Conservation (phyloP, 1,140 invertebrate species). For the Chrysopa pallens region DNA sequence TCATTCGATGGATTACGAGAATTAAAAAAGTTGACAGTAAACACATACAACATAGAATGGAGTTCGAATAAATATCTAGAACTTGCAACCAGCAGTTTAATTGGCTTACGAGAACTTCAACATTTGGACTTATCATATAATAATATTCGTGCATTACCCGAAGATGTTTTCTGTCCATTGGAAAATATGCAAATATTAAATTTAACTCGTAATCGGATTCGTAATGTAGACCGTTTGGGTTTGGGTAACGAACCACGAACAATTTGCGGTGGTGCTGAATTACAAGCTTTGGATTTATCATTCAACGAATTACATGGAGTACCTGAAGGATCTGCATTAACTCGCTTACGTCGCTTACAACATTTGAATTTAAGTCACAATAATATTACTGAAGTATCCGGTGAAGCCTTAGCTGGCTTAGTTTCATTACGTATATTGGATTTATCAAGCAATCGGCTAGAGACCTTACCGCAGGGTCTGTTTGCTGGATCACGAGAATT, state of each 20-base stretch:
- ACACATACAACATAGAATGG: slow-evolving; percentile 61
- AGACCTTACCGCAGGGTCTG: slow-evolving; percentile 53
- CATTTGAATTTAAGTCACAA: slow-evolving; percentile 66
- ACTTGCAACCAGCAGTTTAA: slow-evolving; percentile 43
- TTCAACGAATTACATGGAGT: slow-evolving; percentile 54
- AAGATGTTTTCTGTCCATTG: slow-evolving; percentile 55
- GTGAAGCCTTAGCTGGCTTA: slow-evolving; percentile 55
- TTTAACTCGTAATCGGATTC: slow-evolving; percentile 62
- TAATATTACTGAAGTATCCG: slow-evolving; percentile 59
- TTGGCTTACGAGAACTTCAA: slow-evolving; percentile 56
- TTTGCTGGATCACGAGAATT: slow-evolving; percentile 60
- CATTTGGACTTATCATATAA: slow-evolving; percentile 63
- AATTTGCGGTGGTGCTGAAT: slow-evolving; percentile 32
- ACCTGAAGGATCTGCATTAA: slow-evolving; percentile 49
- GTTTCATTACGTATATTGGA: slow-evolving; percentile 60
- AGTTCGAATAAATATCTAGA: slow-evolving; percentile 49
- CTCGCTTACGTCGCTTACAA: slow-evolving; percentile 51
- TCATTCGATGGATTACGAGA: slow-evolving; percentile 59
- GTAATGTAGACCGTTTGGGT: slow-evolving; percentile 52
- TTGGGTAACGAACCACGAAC: slow-evolving; percentile 29
- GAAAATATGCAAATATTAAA: slow-evolving; percentile 65
- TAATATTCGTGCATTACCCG: slow-evolving; percentile 58
- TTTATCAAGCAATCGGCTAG: slow-evolving; percentile 64
- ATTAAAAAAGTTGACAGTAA: slow-evolving; percentile 51
- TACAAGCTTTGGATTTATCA: slow-evolving; percentile 59